A percentile compares a stretch with the other conserved stretches of the same genome.
These are phyloP conservation scores for Drosophila ezoana DNA, from an alignment of 2,888 invertebrate genomes.

Conservation along the genomic window DNA sequence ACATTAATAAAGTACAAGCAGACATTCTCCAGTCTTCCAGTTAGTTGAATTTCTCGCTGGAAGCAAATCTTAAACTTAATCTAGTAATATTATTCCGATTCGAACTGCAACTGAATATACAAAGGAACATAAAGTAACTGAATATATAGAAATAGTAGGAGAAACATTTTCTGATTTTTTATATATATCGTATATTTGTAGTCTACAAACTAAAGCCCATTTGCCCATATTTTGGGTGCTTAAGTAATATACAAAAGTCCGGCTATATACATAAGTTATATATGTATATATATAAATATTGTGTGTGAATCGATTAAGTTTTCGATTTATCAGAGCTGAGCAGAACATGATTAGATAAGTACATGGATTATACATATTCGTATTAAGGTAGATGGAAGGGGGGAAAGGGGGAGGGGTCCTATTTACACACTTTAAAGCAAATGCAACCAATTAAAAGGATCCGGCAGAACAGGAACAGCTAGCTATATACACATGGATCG, in stretches of 20 bases:
- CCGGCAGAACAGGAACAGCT: neutral
- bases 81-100: no score
- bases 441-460: slow-evolving; percentile 13
- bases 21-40: neutral
- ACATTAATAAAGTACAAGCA: slow-evolving; percentile 9
- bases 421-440: slow-evolving; percentile 25
- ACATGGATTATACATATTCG: slow-evolving; percentile 28
- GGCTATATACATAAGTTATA: slow-evolving; percentile 47
- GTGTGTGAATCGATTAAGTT: slow-evolving; percentile 32
- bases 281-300: slow-evolving; percentile 32
- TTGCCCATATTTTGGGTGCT: slow-evolving; percentile 15
- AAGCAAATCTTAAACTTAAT: no score
- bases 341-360: slow-evolving; percentile 53
- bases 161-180: neutral
- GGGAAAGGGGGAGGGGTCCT: neutral
- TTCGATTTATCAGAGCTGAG: slow-evolving; percentile 23
- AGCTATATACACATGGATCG: slow-evolving; percentile 2
- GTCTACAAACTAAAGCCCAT: slow-evolving; percentile 42
- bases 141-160: neutral
- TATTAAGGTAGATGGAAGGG: slow-evolving; percentile 21
- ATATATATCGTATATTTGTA: slow-evolving; percentile 24
- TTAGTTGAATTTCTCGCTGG: no score
- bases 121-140: neutral
- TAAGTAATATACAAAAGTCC: slow-evolving; percentile 48
- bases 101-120: neutral